A percentile compares a stretch with the other conserved stretches of the same genome.
These are phyloP conservation scores for Astropecten irregularis DNA, from an alignment of 53 echinoderm and acorn worm genomes.

Conservation along the genomic window DNA sequence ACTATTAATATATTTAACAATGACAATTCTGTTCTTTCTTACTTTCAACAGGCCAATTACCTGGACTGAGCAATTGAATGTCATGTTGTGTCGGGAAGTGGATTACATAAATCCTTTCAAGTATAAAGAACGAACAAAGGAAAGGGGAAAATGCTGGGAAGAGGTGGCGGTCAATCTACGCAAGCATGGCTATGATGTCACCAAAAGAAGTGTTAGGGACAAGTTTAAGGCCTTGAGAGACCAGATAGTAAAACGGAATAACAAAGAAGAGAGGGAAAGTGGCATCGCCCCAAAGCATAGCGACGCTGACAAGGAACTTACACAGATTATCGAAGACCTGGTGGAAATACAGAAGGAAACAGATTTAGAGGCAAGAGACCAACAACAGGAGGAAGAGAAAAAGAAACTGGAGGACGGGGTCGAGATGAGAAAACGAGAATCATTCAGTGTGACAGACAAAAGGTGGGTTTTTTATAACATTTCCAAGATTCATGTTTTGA, in stretches of 20 bases:
- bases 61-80: conserved; percentile 2
- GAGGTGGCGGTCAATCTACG: conserved; percentile 1
- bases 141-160: conserved; percentile 45
- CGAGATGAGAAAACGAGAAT: conserved; percentile 38
- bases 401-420: conserved; percentile 41
- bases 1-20: not conserved
- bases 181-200: conserved; percentile 4
- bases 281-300: conserved; percentile 15
- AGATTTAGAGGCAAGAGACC: not conserved
- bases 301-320: conserved; percentile 19
- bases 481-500: not conserved
- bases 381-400: conserved; percentile 23
- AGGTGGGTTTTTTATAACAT: not conserved
- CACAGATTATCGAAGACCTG: conserved; percentile 24
- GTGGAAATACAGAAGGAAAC: conserved; percentile 19
- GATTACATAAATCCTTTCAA: conserved; percentile 25
- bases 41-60: conserved; percentile 21
- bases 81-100: conserved; percentile 31
- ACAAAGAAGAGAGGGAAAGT: conserved; percentile 9
- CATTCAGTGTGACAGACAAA: conserved; percentile 24
- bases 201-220: conserved; percentile 36
- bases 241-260: not conserved
- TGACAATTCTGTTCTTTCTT: not conserved
- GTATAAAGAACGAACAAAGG: conserved; percentile 16
- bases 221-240: not conserved